phyloP scores from a whole-genome alignment of 2,797 vertebrate species.

The Caiman crocodilus region DNA sequence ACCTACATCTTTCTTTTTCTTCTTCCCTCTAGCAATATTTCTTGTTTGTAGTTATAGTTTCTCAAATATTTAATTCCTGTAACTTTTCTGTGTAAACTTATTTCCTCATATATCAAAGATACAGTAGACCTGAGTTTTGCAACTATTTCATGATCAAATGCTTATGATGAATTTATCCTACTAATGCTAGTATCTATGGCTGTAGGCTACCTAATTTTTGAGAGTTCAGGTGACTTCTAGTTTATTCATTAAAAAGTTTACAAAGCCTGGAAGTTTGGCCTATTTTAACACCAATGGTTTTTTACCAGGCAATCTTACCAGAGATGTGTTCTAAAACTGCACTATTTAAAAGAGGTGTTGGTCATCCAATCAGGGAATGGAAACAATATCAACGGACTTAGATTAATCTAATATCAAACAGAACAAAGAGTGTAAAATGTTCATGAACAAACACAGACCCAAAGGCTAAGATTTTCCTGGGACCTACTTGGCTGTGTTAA shows the following conservation, averaged over 20 bases:
- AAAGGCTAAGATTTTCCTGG: background rate
- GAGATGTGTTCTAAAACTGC: background rate
- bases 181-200: background rate
- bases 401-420: background rate
- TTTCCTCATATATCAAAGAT: too few species aligned
- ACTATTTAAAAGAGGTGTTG: background rate
- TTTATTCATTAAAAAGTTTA: background rate
- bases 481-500: too few species aligned
- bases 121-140: too few species aligned
- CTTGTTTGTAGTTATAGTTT: too few species aligned
- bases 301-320: rapidly evolving
- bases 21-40: background rate
- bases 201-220: background rate
- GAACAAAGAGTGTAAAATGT: background rate
- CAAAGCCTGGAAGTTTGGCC: background rate
- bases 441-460: background rate
- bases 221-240: background rate
- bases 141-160: too few species aligned
- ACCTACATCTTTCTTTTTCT: background rate
- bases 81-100: too few species aligned
- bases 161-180: background rate
- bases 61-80: too few species aligned
- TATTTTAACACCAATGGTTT: background rate
- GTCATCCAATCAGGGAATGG: background rate
- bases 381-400: background rate